Evolutionary conservation across 2,888 invertebrate genomes (phyloP), one percentile per base, ranked within the genome.

Genomic region (Acanthosepion pharaonis): DNA sequence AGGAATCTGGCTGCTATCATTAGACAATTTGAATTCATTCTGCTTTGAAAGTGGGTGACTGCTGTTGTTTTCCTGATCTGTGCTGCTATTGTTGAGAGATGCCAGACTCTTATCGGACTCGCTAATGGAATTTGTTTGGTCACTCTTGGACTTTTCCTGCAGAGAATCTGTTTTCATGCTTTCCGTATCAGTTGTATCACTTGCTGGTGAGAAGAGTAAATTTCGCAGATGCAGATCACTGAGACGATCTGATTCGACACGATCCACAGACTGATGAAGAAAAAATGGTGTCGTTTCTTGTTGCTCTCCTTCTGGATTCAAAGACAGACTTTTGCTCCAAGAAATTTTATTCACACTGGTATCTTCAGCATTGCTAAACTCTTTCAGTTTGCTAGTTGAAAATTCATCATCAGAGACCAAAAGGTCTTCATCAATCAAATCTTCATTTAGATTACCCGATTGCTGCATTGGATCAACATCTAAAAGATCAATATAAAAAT

Each of bases 401-500:
- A 78, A 78, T 15, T 78, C 53, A 28, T 93, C 93, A 8, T 93
- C 93, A 1, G 53, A 93, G 48, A 15, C 93, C 20, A 93, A 51
- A 8, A 8, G 49, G 20, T 93, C 93, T 4, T 93, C 93, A 51
- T 53, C 93, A 25, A 93, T 49, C 53, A 93, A 93, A 93, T 93
- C 93, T 15, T 93, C 51, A 93, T 53, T 93, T 18, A 93, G 51
- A 20, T 93, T 93, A n/a, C 28, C 53, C 0, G 49, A 93, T 28
- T 93, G 51, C 49, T 93, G 93, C 49, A 93, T 93, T 25, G 93
- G n/a, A 53, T 93, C 93, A 78, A 33, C 78, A 78, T 78, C 78
- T 78, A n/a, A 3, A 78, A 78, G 20, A 51, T 51, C 8, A 11
- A 51, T 11, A 11, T 15, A 51, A 51, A 15, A 51, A 11, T 51